Percentiles rank a stretch among this genome's conserved stretches.
Conservation (phyloP, 1,140 invertebrate species). For the Cepaea nemoralis region DNA sequence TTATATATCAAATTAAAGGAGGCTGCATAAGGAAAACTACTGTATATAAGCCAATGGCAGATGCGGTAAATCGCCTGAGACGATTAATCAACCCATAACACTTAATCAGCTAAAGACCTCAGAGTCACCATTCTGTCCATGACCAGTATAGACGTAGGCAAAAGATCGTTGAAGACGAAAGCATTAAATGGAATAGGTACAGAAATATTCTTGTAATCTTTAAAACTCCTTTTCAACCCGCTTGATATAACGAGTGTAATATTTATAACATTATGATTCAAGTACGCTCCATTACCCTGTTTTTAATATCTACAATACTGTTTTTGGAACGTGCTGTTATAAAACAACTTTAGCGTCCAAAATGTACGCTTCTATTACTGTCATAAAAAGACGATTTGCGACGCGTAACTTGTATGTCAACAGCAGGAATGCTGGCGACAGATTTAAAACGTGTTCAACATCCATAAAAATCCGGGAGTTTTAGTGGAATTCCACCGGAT, state of each 20-base stretch:
- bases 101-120: no score
- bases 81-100: no score
- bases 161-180: no score
- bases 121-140: no score
- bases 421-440: not conserved
- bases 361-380: not conserved
- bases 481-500: slow-evolving; percentile 1
- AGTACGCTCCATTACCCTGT: not conserved
- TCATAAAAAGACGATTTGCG: not conserved
- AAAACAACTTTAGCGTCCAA: not conserved
- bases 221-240: no score
- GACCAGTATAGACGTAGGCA: no score
- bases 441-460: not conserved
- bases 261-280: not conserved
- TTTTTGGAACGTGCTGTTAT: not conserved
- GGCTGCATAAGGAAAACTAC: no score
- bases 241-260: not conserved
- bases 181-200: no score
- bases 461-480: not conserved
- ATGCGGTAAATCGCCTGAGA: no score
- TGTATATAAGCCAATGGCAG: no score
- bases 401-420: not conserved
- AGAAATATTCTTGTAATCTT: no score
- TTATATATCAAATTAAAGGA: no score
- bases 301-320: not conserved